Evolutionary conservation across 2,888 invertebrate species (phyloP), one percentile per base, ranked within the genome.

Genomic region (Lithosia quadra): DNA sequence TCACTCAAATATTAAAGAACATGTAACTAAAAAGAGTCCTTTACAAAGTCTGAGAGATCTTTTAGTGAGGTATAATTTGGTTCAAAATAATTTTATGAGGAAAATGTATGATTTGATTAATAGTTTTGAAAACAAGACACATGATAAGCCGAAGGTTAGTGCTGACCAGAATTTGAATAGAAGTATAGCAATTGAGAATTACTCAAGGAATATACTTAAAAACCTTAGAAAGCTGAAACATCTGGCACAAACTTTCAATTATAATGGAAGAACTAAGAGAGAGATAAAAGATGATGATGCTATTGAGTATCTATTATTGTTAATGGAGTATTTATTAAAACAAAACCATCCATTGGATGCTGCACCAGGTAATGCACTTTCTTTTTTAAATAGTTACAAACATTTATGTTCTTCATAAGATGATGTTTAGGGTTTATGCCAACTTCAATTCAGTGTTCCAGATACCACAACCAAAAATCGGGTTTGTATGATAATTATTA

Each of bases 301-400:
- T 28, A 75, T 92, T 65, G 92, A 92, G 68, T 93, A 92, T 79
- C 76, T 94, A 61, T 77, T 94, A 61, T 82, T 86, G 71, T 75
- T 94, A 58, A 92, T 94, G 90, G 92, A 94, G 73, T 91, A 90
- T 79, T 79, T 94, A 68, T 68, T 92, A 10, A 91, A 90, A 75
- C 86, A 89, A 58, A 90, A 88, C 43, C 82, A 84, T 62, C 88
- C 84, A 0, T 33, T 86, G 57, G 80, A 88, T 63, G 65, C 73
- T 33, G 77, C 83, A 56, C 90, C 89, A 88, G 91, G 93, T 93
- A 85, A 69, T n/a, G 0, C 53, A 24, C 59, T 61, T 49, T 43
- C 15, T n/a, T 49, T 49, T n/a, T 49, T 7, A n/a, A 49, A 49
- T 9, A 49, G 8, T n/a, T n/a, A n/a, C n/a, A 49, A 49, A 49